Conservation (phyloP, 2,113 vertebrate genomes). For the Clarias batrachus region DNA sequence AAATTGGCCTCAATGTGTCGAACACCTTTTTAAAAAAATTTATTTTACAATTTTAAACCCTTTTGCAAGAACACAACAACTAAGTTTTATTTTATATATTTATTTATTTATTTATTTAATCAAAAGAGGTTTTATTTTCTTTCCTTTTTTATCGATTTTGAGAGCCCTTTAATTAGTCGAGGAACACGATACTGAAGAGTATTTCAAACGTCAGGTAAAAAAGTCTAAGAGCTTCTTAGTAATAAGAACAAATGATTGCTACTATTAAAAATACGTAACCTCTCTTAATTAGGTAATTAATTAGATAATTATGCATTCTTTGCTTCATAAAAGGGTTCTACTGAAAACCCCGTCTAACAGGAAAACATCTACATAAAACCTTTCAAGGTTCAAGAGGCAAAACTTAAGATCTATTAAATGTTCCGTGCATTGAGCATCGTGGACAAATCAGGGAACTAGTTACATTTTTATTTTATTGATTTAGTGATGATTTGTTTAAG, state of each 20-base stretch:
- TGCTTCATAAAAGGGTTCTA: neutral
- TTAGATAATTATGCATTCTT: neutral
- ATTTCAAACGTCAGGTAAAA: neutral
- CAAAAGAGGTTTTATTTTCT: neutral
- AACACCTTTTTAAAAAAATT: too few relatives aligned
- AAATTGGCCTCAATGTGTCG: neutral
- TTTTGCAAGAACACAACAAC: neutral
- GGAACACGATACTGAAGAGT: neutral
- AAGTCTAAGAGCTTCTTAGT: neutral
- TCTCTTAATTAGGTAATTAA: neutral
- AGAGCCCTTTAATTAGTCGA: neutral
- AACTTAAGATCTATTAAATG: neutral
- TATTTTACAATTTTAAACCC: neutral
- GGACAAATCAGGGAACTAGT: neutral
- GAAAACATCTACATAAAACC: neutral
- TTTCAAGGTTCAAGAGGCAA: neutral
- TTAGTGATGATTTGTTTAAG: neutral
- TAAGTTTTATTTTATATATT: too few relatives aligned
- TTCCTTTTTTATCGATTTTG: neutral
- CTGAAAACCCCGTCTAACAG: neutral
- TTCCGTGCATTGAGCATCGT: neutral
- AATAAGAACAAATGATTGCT: neutral
- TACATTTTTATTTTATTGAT: neutral
- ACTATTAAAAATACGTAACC: neutral
- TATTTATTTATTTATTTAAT: neutral